Base-by-base conservation (phyloP, 2,888 invertebrate species). In the Pachycephus smyrnensis region DNA sequence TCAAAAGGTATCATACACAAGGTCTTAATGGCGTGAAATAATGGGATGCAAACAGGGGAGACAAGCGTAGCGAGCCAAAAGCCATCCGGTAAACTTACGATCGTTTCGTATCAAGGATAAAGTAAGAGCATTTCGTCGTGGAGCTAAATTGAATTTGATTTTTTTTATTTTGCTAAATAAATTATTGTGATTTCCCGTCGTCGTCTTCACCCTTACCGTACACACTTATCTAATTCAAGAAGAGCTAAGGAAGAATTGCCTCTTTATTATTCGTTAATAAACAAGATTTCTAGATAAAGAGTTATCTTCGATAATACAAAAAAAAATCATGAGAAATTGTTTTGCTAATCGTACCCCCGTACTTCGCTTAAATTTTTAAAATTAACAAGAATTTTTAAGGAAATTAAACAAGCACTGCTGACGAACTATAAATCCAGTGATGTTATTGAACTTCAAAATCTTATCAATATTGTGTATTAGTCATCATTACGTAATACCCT, bases 11-110 rank as follows among this genome's bases (percentile, higher is more conserved):
- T 55, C 55, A 55, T 23, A 0, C 55, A 55, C 23, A 55, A 55
- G 23, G 55, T 23, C 9, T 55, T 55, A 23, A 55, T 35, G 75
- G 12, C 55, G 73, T 77, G 76, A 80, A 73, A 80, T 75, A 80
- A 80, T 55, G 77, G 32, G 55, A 55, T 55, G 55, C 55, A 55
- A 35, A 55, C 55, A 23, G 55, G 9, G 23, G 55, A 55, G 55
- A 55, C 55, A 55, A 55, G 55, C 23, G 23, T 6, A 0, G 9
- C 55, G 23, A 55, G 55, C 55, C 23, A 55, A 55, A 55, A 55
- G 55, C 55, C 55, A 55, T 55, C 23, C 55, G 23, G 55, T 23
- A 55, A 55, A 55, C 23, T 55, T 55, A 55, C 55, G 55, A 55
- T 55, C 23, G 23, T 23, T 55, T 55, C 55, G 23, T 55, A 55